Conservation (phyloP, 2,797 vertebrate genomes). For the Onychomys arenicola region DNA sequence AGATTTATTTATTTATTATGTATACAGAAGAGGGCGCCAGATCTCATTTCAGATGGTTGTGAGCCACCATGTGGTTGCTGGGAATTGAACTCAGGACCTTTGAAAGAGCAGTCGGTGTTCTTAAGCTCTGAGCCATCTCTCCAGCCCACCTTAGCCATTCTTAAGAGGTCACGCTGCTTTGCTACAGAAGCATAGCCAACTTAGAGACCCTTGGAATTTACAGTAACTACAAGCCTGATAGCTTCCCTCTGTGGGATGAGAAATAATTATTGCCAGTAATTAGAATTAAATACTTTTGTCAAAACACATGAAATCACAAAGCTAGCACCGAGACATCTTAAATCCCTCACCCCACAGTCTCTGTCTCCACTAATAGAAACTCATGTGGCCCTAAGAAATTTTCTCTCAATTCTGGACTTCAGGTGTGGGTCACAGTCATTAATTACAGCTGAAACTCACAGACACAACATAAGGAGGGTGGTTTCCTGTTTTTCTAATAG, state of each 20-base stretch:
- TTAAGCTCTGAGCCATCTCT: too few species aligned
- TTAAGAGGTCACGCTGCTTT: not conserved
- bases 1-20: too few species aligned
- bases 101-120: too few species aligned
- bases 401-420: not conserved
- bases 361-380: not conserved
- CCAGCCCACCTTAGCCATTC: not conserved
- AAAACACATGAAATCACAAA: constrained; percentile 65
- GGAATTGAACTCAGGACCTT: too few species aligned
- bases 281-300: constrained; percentile 73
- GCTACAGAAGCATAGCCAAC: constrained; percentile 9
- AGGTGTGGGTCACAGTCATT: not conserved
- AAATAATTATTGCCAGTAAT: constrained; percentile 71
- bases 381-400: not conserved
- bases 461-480: not conserved
- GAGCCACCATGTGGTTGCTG: too few species aligned
- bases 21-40: too few species aligned
- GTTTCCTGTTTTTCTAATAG: not conserved
- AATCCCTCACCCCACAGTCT: not conserved
- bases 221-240: not conserved
- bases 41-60: too few species aligned
- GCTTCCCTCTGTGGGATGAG: constrained; percentile 62
- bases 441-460: not conserved
- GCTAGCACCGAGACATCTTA: not conserved
- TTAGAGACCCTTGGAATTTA: not conserved